phyloP scores from a whole-genome alignment of 1,140 invertebrate genomes.

The Ridgeia piscesae region DNA sequence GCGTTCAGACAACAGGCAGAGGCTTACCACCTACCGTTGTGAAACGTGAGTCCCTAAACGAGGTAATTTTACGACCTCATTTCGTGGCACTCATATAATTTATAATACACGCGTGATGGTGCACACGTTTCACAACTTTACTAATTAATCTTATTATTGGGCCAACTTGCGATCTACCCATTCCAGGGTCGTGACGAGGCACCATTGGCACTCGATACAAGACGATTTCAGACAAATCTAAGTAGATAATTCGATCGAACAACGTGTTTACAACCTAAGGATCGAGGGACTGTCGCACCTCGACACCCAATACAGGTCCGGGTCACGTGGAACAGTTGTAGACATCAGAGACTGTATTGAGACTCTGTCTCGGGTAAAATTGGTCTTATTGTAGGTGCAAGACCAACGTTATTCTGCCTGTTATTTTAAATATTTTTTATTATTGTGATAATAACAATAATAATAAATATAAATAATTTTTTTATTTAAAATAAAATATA shows the following conservation, averaged over 20 bases:
- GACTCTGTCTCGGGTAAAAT: too few species aligned
- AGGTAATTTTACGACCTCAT: constrained; percentile 63
- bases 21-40: too few species aligned
- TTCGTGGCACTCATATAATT: constrained; percentile 81
- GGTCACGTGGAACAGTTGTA: too few species aligned
- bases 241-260: background rate
- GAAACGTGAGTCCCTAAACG: too few species aligned
- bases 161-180: background rate
- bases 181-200: background rate
- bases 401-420: too few species aligned
- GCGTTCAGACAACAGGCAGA: too few species aligned
- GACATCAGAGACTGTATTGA: too few species aligned
- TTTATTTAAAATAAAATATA: too few species aligned
- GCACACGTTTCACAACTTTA: background rate
- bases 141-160: background rate
- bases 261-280: background rate
- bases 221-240: background rate
- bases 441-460: too few species aligned
- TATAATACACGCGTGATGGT: constrained; percentile 61
- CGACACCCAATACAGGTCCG: background rate
- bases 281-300: background rate
- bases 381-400: too few species aligned
- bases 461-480: too few species aligned
- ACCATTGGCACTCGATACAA: background rate
- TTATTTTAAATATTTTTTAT: too few species aligned